Evolutionary conservation across 1,140 invertebrate genomes (phyloP).

Genomic region (Xylocopa sonorina): DNA sequence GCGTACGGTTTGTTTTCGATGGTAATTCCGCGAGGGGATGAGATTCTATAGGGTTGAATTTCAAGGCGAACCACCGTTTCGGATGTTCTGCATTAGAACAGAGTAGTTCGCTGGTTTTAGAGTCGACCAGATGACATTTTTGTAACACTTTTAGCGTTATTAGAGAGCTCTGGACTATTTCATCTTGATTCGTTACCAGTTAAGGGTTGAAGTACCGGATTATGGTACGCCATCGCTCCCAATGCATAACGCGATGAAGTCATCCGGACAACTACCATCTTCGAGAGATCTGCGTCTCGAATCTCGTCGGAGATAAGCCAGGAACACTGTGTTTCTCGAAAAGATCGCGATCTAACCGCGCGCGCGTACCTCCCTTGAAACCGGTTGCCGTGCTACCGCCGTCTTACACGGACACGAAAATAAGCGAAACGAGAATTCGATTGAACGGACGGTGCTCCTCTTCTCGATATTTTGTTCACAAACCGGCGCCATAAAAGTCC

Average conservation of each 20-base stretch:
- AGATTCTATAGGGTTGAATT: background rate
- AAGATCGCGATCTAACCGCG: background rate
- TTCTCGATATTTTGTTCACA: conserved; percentile 13
- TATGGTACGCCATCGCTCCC: no score
- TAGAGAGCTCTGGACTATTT: no score
- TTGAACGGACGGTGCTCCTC: background rate
- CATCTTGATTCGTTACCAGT: no score
- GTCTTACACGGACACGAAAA: conserved; percentile 8
- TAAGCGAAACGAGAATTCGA: conserved; percentile 1
- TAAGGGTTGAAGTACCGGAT: no score
- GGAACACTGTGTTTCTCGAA: background rate
- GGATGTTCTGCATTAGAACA: background rate
- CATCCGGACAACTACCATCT: background rate
- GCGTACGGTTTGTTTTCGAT: conserved; percentile 14
- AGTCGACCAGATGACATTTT: no score
- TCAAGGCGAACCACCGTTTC: background rate
- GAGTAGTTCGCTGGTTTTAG: no score
- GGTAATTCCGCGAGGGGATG: background rate
- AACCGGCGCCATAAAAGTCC: background rate
- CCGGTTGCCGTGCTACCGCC: conserved; percentile 13
- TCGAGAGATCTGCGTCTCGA: background rate
- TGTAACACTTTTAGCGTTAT: no score
- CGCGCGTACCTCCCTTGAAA: background rate
- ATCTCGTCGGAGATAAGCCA: background rate
- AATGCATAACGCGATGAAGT: background rate